Percentiles rank a stretch among this genome's conserved stretches.
phyloP scores from a whole-genome alignment of 2,797 vertebrate species.

The Carapus acus region DNA sequence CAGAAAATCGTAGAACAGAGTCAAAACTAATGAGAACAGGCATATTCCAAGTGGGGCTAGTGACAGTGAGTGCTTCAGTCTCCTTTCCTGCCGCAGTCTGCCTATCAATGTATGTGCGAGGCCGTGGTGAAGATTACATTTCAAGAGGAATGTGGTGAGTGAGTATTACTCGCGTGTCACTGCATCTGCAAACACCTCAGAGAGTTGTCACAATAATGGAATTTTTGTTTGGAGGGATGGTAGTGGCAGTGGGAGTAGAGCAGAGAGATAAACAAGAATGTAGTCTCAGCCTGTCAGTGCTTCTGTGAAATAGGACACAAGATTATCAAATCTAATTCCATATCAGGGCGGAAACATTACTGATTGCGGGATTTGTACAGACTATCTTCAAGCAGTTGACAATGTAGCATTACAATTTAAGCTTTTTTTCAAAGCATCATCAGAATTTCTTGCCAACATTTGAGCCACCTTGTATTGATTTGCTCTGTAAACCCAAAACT shows the following conservation, averaged over 20 bases:
- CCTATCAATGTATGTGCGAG: constrained; percentile 65
- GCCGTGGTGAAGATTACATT: constrained; percentile 69
- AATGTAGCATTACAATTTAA: constrained; percentile 21
- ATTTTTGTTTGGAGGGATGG: constrained; percentile 64
- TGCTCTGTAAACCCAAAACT: constrained; percentile 24
- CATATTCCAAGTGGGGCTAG: constrained; percentile 53
- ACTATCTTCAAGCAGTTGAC: constrained; percentile 34
- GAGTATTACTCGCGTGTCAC: constrained; percentile 66
- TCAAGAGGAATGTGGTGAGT: constrained; percentile 63
- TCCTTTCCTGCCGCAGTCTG: constrained; percentile 53
- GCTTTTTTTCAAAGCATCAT: constrained; percentile 26
- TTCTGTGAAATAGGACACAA: constrained; percentile 46
- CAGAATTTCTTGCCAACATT: constrained; percentile 31
- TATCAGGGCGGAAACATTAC: constrained; percentile 34
- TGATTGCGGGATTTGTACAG: constrained; percentile 18
- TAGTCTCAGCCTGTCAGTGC: constrained; percentile 50
- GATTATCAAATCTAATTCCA: constrained; percentile 56
- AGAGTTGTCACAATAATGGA: constrained; percentile 70
- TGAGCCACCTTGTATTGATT: constrained; percentile 28
- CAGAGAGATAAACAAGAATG: constrained; percentile 60
- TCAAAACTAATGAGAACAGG: constrained; percentile 62
- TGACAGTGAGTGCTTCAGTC: constrained; percentile 59
- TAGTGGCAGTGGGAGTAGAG: constrained; percentile 48
- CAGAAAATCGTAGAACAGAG: constrained; percentile 51
- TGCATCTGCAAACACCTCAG: constrained; percentile 68